Base-by-base conservation (phyloP, 2,797 vertebrate genomes). In the Arremon aurantiirostris region DNA sequence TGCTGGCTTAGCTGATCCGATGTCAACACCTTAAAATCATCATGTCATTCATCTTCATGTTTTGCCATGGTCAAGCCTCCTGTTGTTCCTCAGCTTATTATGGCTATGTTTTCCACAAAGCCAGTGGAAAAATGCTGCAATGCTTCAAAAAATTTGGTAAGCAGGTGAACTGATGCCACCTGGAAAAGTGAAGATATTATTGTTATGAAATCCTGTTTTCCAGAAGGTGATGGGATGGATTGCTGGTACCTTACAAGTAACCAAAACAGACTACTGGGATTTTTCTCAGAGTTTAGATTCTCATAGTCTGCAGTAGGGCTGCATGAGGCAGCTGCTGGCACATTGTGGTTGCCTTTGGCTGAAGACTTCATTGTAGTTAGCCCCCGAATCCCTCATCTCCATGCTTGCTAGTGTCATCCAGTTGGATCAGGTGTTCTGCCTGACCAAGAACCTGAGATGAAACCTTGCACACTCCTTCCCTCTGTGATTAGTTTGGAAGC, bases 291-390 rank as follows among this genome's bases (percentile, higher is more conserved):
- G 11, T 6, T 26, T 77, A 16, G 9, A 34, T 82, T 83, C 52
- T 27, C 1, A 1, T 6, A 50, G n/a, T 23, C 26, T 14, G 2
- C 42, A 49, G 13, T 17, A 30, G 1, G 1, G 21, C 23, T 63
- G 60, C 28, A 18, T 14, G 8, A 53, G 24, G 34, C 55, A 57
- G 34, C 34, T 65, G 34, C 56, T 5, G 15, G 50, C 34, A 46
- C 23, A 11, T 49, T n/a, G 16, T 14, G 11, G 13, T 34, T 65
- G 32, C 32, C 34, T 61, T 78, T 77, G 39, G 39, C 22, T 75
- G 44, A 66, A 53, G 30, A 50, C 4, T 44, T 78, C 14, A 4
- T 20, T 8, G 5, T 44, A 9, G 0, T 28, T 81, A 8, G 4
- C 41, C 16, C 26, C 19, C 6, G 42, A 68, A 72, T 47, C 22